Base-by-base conservation (phyloP, 1,140 invertebrate species). In the Drosophila arizonae region DNA sequence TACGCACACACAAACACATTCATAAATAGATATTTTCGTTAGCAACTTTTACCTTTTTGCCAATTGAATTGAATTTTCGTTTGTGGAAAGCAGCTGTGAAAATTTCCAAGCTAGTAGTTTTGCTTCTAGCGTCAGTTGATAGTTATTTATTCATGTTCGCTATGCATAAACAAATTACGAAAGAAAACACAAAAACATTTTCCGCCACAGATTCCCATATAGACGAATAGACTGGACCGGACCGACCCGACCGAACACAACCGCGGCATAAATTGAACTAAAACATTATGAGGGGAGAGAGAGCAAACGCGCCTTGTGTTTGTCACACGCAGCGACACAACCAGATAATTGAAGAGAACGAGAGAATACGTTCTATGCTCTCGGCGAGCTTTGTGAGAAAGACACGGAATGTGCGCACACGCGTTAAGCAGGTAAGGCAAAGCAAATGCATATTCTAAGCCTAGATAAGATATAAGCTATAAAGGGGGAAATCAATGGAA, bases 51-150 rank as follows among this genome's bases (percentile, higher is more conserved):
- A 69, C 57, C 71, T 62, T 50, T 39, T 73, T 50, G 57, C 33
- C 33, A 61, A 68, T 24, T 50, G n/a, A 55, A 62, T 68, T 33
- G 43, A 62, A 33, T 45, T 81, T 69, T 77, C 64, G 72, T 63
- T 67, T 65, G 48, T n/a, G 33, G 28, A 26, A 55, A 60, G 33
- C 52, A 66, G 45, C 67, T 75, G 67, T 41, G 36, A 72, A 62
- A 69, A 51, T 60, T 61, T 71, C n/a, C 21, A 26, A 45, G 30
- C 71, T 73, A 72, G 48, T 36, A 17, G 45, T 58, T 71, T 63
- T 74, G 72, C 57, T 73, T 66, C 65, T 63, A 55, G 51, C 84
- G 76, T 88, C 82, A 88, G 66, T 36, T 50, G 57, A 82, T 84
- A 82, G 63, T 43, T 50, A 66, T 43, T 15, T 54, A 63, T 63